Evolutionary conservation across 2,113 vertebrate species (phyloP).

Genomic region (Ophthalmolycus amberensis): DNA sequence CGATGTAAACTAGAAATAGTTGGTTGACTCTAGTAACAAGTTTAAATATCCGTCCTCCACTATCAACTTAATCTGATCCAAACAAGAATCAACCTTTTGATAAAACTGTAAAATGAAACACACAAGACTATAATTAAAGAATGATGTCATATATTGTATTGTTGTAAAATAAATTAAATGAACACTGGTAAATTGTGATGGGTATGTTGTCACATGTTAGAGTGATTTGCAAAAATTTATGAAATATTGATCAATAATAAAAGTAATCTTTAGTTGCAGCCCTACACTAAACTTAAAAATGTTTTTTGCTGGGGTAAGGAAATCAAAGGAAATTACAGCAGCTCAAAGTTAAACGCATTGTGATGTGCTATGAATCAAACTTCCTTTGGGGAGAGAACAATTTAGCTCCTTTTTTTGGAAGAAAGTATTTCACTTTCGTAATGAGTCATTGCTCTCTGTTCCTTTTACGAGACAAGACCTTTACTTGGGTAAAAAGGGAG

Average conservation of each 20-base stretch:
- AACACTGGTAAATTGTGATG: too few species aligned
- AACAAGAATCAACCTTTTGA: background rate
- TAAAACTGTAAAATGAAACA: background rate
- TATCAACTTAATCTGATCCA: background rate
- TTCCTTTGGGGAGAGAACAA: background rate
- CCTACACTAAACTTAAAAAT: too few species aligned
- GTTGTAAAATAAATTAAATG: background rate
- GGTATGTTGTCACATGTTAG: background rate
- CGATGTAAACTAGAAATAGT: background rate
- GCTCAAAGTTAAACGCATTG: background rate
- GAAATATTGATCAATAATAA: background rate
- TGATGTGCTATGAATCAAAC: background rate
- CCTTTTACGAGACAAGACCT: background rate
- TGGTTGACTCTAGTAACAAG: background rate
- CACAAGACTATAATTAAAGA: background rate
- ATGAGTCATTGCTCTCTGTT: background rate
- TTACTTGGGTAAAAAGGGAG: background rate
- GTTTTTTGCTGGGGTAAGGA: background rate
- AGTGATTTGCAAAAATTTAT: background rate
- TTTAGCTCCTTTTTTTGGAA: background rate
- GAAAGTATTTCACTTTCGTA: background rate
- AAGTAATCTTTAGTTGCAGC: background rate
- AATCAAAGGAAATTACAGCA: background rate
- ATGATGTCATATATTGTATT: too few species aligned
- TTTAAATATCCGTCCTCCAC: background rate